Conservation (phyloP, 2,797 vertebrate species). For the Microhierax caerulescens region DNA sequence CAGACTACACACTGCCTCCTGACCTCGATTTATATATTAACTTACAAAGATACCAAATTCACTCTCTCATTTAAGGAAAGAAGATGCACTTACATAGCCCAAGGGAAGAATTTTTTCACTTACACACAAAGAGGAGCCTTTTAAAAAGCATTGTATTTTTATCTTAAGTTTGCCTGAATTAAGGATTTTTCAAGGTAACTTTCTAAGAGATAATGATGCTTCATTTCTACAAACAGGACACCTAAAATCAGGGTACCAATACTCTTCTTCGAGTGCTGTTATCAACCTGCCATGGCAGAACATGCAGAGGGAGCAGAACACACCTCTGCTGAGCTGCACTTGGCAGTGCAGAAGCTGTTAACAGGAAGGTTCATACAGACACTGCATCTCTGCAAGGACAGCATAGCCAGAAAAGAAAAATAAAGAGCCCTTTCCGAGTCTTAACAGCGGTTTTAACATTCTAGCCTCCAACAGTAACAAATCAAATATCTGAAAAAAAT, state of each 20-base stretch:
- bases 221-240: neutral
- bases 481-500: neutral
- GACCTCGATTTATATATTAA: neutral
- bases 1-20: neutral
- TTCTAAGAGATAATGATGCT: neutral
- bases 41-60: neutral
- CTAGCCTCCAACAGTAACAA: neutral
- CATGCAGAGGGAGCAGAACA: neutral
- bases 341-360: neutral
- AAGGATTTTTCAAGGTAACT: neutral
- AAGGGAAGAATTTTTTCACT: neutral
- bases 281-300: neutral
- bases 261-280: rapidly evolving
- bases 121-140: too few species aligned
- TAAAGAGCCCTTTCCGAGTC: neutral
- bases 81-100: neutral
- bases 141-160: neutral
- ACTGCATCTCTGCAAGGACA: neutral
- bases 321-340: neutral
- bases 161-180: neutral
- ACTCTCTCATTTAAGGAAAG: neutral
- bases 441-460: neutral
- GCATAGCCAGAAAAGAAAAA: neutral
- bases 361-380: neutral
- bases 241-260: neutral